A percentile compares a stretch with the other conserved stretches of the same genome.
Evolutionary conservation across 2,888 invertebrate genomes (phyloP).

Genomic region (Aspidapion aeneum): DNA sequence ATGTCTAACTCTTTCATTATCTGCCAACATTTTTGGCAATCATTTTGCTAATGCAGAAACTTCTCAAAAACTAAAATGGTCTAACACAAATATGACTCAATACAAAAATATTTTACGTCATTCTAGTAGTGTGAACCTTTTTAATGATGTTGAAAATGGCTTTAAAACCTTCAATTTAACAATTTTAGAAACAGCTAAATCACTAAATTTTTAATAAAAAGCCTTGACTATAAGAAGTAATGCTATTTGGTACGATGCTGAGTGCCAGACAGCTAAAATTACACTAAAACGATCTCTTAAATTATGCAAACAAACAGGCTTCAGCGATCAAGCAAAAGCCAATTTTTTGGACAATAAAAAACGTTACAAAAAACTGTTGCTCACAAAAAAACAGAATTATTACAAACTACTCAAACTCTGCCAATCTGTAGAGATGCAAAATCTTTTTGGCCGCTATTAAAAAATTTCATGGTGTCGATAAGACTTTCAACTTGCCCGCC

Average conservation of each 20-base stretch:
- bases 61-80: background rate
- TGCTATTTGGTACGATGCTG: background rate
- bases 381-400: background rate
- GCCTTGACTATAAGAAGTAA: background rate
- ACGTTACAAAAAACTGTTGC: background rate
- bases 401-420: background rate
- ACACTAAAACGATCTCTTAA: background rate
- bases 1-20: background rate
- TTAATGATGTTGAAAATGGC: background rate
- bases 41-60: background rate
- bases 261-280: background rate
- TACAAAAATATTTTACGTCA: background rate
- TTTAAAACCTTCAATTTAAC: background rate
- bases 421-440: background rate
- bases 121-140: background rate
- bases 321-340: background rate
- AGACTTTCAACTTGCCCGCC: background rate
- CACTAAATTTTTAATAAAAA: too few species aligned
- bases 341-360: background rate
- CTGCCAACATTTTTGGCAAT: background rate
- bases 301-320: background rate
- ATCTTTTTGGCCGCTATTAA: background rate
- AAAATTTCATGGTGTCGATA: background rate
- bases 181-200: background rate
- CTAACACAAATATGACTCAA: background rate